Percentiles rank a stretch among this genome's conserved stretches.
These are phyloP conservation scores for Gastracanthus pulcherrimus DNA, from an alignment of 2,888 invertebrate species.

Conservation along the genomic window DNA sequence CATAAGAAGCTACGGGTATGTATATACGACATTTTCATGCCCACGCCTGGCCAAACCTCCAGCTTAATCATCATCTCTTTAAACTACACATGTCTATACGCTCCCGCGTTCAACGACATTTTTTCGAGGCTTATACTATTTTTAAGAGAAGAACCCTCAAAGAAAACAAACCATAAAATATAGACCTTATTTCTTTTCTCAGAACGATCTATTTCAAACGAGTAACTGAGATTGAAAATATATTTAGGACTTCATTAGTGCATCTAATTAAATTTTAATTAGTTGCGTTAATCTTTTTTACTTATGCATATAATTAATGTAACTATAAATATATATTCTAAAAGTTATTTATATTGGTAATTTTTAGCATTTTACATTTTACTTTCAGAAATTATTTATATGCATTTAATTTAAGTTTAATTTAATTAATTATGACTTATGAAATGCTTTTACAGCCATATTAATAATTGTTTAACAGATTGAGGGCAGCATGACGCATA, in stretches of 20 bases:
- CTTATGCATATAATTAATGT: too few relatives aligned
- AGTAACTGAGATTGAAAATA: not conserved
- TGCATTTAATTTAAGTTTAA: too few relatives aligned
- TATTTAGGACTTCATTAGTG: not conserved
- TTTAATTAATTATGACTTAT: too few relatives aligned
- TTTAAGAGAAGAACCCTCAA: not conserved
- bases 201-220: not conserved
- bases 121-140: not conserved
- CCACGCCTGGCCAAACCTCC: slow-evolving; percentile 36
- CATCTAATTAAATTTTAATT: not conserved
- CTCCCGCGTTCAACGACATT: not conserved
- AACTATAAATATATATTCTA: too few relatives aligned
- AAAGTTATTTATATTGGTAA: too few relatives aligned
- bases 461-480: too few relatives aligned
- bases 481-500: too few relatives aligned
- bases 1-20: not conserved
- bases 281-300: not conserved
- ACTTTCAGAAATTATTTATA: too few relatives aligned
- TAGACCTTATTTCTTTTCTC: not conserved
- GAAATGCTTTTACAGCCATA: too few relatives aligned
- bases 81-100: not conserved
- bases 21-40: slow-evolving; percentile 39
- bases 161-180: slow-evolving; percentile 1
- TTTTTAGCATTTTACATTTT: too few relatives aligned
- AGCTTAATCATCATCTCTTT: slow-evolving; percentile 45